These are phyloP conservation scores for Chinchilla lanigera DNA, from an alignment of 2,113 vertebrate species.

Conservation along the genomic window DNA sequence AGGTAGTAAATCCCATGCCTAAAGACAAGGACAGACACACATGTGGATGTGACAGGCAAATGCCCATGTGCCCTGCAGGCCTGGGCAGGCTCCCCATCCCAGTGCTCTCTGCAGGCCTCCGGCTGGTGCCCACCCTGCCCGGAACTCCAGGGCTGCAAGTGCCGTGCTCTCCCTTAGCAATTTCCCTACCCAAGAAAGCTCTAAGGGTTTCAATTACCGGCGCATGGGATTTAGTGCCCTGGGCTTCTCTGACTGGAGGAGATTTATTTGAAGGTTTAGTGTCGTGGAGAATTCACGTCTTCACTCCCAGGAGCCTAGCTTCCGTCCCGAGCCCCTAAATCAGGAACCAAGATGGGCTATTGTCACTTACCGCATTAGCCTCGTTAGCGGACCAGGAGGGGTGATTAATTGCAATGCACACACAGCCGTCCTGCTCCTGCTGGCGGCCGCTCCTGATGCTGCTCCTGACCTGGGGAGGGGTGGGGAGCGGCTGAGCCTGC, in stretches of 20 bases:
- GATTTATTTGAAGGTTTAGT: conserved; percentile 92
- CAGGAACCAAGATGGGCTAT: conserved; percentile 89
- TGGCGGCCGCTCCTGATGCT: conserved; percentile 5
- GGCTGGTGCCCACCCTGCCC: background rate
- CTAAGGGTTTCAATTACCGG: conserved; percentile 91
- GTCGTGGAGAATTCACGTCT: conserved; percentile 90
- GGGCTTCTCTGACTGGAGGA: conserved; percentile 89
- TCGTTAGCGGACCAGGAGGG: conserved; percentile 86
- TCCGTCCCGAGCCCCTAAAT: conserved; percentile 91
- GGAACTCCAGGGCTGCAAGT: conserved; percentile 6
- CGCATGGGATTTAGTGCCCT: conserved; percentile 90
- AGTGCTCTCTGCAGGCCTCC: background rate
- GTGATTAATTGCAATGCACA: conserved; percentile 88
- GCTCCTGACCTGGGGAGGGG: conserved; percentile 64
- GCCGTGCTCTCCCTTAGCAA: conserved; percentile 75
- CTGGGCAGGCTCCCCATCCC: background rate
- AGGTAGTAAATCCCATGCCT: background rate
- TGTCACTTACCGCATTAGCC: conserved; percentile 91
- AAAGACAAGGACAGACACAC: background rate
- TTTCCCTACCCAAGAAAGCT: conserved; percentile 86
- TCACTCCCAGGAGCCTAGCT: conserved; percentile 90
- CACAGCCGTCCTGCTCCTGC: conserved; percentile 71
- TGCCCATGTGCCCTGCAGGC: background rate
- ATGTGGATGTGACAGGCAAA: background rate
- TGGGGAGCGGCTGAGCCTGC: background rate